These are phyloP conservation scores for Corella eumyota DNA, from an alignment of 23 tunicate species.

Conservation along the genomic window DNA sequence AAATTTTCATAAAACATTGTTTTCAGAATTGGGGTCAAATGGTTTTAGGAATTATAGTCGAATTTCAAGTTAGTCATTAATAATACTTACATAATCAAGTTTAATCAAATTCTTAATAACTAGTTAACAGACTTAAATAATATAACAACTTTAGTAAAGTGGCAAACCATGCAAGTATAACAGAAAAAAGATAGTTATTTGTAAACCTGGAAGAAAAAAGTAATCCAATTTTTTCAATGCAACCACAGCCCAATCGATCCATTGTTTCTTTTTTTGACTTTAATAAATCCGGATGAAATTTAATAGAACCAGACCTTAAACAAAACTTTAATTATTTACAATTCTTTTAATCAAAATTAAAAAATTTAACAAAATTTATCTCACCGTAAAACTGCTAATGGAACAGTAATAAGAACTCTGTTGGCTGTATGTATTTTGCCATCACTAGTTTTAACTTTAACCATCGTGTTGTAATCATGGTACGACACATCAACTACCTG, in stretches of 20 bases:
- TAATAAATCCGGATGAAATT: slow-evolving; percentile 46
- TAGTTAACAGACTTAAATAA: too few relatives aligned
- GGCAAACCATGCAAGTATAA: too few relatives aligned
- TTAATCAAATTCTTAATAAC: too few relatives aligned
- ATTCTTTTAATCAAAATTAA: too few relatives aligned
- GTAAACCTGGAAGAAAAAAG: slow-evolving; percentile 47
- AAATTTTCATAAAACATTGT: too few relatives aligned
- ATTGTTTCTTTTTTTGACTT: slow-evolving; percentile 28
- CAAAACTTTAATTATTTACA: too few relatives aligned
- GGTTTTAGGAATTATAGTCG: too few relatives aligned
- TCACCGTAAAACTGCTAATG: slow-evolving; percentile 64
- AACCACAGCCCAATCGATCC: slow-evolving; percentile 70
- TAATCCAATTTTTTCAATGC: slow-evolving; percentile 67
- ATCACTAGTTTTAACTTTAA: slow-evolving; percentile 18
- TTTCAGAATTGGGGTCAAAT: too few relatives aligned
- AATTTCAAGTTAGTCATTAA: too few relatives aligned
- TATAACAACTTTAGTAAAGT: too few relatives aligned
- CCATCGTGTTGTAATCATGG: neutral
- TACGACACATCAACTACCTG: slow-evolving; percentile 16
- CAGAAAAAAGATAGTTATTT: too few relatives aligned
- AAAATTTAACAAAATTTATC: neutral
- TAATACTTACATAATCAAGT: too few relatives aligned
- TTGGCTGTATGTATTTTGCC: slow-evolving; percentile 36
- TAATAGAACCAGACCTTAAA: slow-evolving; percentile 61
- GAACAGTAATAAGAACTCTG: slow-evolving; percentile 63